Conservation (phyloP, 2,113 vertebrate genomes). For the Gadus macrocephalus region DNA sequence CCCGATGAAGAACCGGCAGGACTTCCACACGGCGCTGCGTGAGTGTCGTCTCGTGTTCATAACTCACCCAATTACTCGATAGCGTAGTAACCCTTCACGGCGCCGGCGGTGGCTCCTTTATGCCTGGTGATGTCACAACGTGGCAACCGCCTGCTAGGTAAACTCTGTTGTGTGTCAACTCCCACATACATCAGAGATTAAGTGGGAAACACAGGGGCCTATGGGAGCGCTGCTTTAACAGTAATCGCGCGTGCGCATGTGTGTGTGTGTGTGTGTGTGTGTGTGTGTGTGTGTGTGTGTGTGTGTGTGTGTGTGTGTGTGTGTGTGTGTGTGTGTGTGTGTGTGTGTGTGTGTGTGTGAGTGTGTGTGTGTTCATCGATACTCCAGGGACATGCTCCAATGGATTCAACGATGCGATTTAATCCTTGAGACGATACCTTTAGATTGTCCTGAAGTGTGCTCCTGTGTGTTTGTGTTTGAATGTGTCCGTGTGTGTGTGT, state of each 20-base stretch:
- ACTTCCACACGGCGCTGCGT: too few relatives aligned
- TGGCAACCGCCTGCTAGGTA: slow-evolving; percentile 35
- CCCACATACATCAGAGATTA: slow-evolving; percentile 37
- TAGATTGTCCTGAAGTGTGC: neutral
- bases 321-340: too few relatives aligned
- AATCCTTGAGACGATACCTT: too few relatives aligned
- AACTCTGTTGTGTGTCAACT: slow-evolving; percentile 41
- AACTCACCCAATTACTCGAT: too few relatives aligned
- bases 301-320: too few relatives aligned
- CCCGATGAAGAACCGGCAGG: too few relatives aligned
- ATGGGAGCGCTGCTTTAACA: slow-evolving; percentile 21
- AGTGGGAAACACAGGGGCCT: slow-evolving; percentile 36
- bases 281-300: neutral
- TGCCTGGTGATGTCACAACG: slow-evolving; percentile 41
- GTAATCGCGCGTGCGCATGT: neutral
- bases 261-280: neutral
- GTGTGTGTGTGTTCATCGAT: too few relatives aligned
- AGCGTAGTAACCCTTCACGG: too few relatives aligned
- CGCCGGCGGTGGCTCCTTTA: neutral
- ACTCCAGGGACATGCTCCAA: too few relatives aligned
- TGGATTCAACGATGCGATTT: neutral
- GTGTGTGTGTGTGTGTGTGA: too few relatives aligned
- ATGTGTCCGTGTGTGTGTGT: neutral
- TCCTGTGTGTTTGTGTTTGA: neutral
- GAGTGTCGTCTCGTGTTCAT: too few relatives aligned